phyloP scores from a whole-genome alignment of 2,888 invertebrate species.

The Aleiodes alternator region DNA sequence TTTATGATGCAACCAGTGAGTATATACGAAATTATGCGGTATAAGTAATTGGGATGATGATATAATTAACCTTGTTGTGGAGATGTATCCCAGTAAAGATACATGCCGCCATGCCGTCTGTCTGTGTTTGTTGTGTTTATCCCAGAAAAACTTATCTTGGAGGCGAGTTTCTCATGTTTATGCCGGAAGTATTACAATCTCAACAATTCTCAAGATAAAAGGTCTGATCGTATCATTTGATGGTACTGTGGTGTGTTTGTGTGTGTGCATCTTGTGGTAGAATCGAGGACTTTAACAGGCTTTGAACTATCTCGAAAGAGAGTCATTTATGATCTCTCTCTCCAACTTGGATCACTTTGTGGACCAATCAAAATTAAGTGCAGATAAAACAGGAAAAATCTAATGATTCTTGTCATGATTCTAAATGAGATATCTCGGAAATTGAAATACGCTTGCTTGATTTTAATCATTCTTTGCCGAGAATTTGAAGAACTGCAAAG shows the following conservation, averaged over 20 bases:
- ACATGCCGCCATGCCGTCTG: conserved; percentile 33
- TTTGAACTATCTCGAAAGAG: too few relatives aligned
- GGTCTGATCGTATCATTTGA: conserved; percentile 35
- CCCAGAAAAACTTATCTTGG: background rate
- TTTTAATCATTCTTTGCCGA: too few relatives aligned
- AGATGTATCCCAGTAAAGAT: conserved; percentile 20
- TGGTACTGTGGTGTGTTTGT: background rate
- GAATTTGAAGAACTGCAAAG: too few relatives aligned
- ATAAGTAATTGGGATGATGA: conserved; percentile 42
- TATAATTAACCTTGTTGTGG: conserved; percentile 41
- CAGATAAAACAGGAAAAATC: background rate
- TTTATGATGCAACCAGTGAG: conserved; percentile 8
- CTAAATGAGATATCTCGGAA: too few relatives aligned
- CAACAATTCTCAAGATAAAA: background rate
- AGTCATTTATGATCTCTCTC: too few relatives aligned
- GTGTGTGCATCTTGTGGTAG: conserved; percentile 1
- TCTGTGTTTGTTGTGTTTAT: background rate
- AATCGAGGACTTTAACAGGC: background rate
- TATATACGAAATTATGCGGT: conserved; percentile 29
- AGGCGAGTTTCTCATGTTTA: conserved; percentile 3
- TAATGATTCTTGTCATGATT: background rate
- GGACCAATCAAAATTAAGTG: too few relatives aligned
- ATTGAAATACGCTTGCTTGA: too few relatives aligned
- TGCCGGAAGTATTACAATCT: conserved; percentile 17
- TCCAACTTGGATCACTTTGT: too few relatives aligned